Evolutionary conservation across 2,888 invertebrate genomes (phyloP).

Genomic region (Anticlea derivata): DNA sequence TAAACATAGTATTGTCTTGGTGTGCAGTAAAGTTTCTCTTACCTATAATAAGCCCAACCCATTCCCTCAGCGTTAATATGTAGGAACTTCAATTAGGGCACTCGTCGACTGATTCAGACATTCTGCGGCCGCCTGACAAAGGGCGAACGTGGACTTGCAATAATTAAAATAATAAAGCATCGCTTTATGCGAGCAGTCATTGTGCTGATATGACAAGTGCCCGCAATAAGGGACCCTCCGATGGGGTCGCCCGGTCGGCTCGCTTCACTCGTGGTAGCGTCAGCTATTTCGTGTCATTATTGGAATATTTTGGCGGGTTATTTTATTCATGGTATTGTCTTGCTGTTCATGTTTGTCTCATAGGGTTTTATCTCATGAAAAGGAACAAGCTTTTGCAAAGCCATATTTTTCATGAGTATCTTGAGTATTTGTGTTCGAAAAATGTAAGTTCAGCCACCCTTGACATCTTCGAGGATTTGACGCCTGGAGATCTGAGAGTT

Average conservation of each 20-base stretch:
- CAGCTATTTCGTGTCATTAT: conserved; percentile 20
- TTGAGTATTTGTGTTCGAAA: not conserved
- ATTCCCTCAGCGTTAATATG: conserved; percentile 32
- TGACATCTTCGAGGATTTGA: no score
- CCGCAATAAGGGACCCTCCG: conserved; percentile 74
- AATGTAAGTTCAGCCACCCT: no score
- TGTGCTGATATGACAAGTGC: conserved; percentile 82
- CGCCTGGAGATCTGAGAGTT: no score
- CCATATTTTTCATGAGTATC: not conserved
- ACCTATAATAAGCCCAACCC: no score
- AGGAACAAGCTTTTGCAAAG: not conserved
- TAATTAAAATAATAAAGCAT: conserved; percentile 84
- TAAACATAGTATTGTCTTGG: no score
- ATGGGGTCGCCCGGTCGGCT: conserved; percentile 42
- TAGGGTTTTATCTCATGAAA: not conserved
- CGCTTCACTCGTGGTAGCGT: conserved; percentile 7
- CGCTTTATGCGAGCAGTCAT: conserved; percentile 56
- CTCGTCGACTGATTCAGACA: conserved; percentile 63
- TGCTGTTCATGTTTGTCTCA: not conserved
- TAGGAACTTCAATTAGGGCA: conserved; percentile 68
- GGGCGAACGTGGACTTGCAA: conserved; percentile 73
- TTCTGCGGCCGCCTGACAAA: conserved; percentile 65
- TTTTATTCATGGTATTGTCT: conserved; percentile 15
- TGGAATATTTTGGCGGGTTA: conserved; percentile 24
- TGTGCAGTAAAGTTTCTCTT: not conserved